Conservation (phyloP, 2,888 invertebrate genomes). For the Miltochrista miniata region DNA sequence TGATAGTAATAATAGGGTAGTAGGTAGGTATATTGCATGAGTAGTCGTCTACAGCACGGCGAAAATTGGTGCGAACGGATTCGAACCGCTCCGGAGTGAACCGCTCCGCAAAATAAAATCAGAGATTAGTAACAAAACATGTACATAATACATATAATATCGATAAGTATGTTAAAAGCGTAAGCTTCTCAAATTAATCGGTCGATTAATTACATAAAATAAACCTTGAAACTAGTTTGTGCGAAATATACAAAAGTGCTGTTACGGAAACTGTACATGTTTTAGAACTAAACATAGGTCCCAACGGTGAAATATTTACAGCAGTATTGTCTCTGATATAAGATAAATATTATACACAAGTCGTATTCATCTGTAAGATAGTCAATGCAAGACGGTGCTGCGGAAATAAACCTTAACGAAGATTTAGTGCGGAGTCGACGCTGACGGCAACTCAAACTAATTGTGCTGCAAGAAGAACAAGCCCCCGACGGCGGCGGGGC, state of each 20-base stretch:
- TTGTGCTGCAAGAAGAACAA: constrained; percentile 89
- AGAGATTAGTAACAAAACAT: constrained; percentile 84
- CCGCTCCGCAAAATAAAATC: constrained; percentile 67
- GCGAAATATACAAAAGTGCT: constrained; percentile 84
- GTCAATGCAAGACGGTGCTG: constrained; percentile 83
- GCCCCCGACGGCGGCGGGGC: constrained; percentile 65
- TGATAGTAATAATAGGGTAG: constrained; percentile 55
- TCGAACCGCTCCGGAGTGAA: constrained; percentile 65
- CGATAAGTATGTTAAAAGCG: constrained; percentile 81
- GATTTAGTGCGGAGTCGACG: constrained; percentile 79
- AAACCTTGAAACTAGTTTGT: constrained; percentile 81
- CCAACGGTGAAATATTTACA: constrained; percentile 83
- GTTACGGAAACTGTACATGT: constrained; percentile 84
- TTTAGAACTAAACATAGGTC: constrained; percentile 84
- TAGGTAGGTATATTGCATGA: constrained; percentile 66
- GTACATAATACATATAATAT: constrained; percentile 78
- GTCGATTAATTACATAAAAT: constrained; percentile 77
- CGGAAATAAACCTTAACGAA: constrained; percentile 82
- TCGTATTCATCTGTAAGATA: constrained; percentile 77
- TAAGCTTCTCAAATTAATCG: constrained; percentile 82
- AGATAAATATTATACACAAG: constrained; percentile 79
- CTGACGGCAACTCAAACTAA: constrained; percentile 88
- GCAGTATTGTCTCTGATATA: constrained; percentile 76
- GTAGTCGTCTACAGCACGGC: constrained; percentile 73
- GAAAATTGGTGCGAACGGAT: constrained; percentile 44